Evolutionary conservation across 1,140 invertebrate genomes (phyloP), one percentile per base, ranked within the genome.

Genomic region (Steinernema khuongi): DNA sequence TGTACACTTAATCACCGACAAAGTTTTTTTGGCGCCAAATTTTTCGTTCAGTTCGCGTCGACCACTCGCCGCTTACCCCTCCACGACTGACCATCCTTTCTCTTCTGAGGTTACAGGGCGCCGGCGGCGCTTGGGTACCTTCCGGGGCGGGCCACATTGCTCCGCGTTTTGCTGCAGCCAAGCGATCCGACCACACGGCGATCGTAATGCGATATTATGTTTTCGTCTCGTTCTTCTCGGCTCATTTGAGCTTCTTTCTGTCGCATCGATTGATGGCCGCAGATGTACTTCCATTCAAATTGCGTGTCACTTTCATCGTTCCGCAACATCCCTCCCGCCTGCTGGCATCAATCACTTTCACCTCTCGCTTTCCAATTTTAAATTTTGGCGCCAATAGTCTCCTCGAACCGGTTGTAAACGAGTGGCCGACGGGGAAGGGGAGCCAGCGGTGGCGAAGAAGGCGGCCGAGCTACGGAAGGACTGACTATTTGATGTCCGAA

Each of bases 131-230:
- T n/a, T n/a, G n/a, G n/a, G n/a, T n/a, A n/a, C n/a, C n/a, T n/a
- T n/a, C 50, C 14, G 50, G 26, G 50, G 50, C 50, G 50, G 50
- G 4, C 22, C 50, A 22, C 50, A 60, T 60, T 60, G 50, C 26
- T 60, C n/a, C n/a, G n/a, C n/a, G 26, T 60, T 22, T 22, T 60
- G 14, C 50, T n/a, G 50, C 50, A 60, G 7, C 50, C 14, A 60
- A 41, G n/a, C 7, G 14, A 22, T 22, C 7, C 50, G 7, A 26
- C 50, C 14, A 60, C 50, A 7, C 7, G 4, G 7, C 50, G 50
- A 60, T 60, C 50, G 50, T 60, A 60, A 60, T 60, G 50, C 50
- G 50, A 60, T 60, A 60, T 60, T 60, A 60, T 60, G 50, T 60
- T 60, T 60, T 60, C 50, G 50, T 60, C 50, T 60, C 26, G 14